Evolutionary conservation across 2,797 vertebrate species (phyloP), one percentile per base, ranked within the genome.

Genomic region (Odontamblyopus rebecca): DNA sequence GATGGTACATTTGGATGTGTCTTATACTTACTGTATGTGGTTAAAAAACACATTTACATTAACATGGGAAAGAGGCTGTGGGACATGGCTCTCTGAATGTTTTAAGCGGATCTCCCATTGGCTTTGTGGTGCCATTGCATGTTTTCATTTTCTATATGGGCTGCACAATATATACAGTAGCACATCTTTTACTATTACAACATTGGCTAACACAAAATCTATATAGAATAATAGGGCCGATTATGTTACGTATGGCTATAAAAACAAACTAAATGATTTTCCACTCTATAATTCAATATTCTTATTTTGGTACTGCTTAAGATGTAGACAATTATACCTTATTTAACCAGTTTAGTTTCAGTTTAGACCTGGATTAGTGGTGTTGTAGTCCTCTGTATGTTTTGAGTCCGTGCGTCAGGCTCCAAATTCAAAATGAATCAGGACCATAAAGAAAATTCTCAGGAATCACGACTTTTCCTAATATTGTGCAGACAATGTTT

Each of bases 41-140:
- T 77, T 77, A 30, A 29, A 81, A 61, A 56, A 35, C 61, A 41
- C 27, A 57, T 75, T 86, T 79, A 67, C 61, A 78, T 85, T 76
- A 51, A 70, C 48, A 70, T 74, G 77, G 68, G 51, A 62, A 71
- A 67, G 67, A 77, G 73, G 69, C 74, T 74, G 69, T 76, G 71
- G 77, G 51, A 78, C 78, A 75, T 72, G 67, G 71, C 70, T 72
- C 15, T 73, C 60, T 67, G 67, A 75, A 70, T 73, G 71, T 68
- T 84, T 78, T 67, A 35, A 79, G 27, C 11, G 79, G 81, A 89
- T 90, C 80, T 81, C 91, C 89, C 85, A 86, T 91, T 85, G 82
- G 80, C 85, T 84, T 88, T 79, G 82, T 89, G 91, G 91, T 77
- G 86, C 83, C 86, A 94, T 90, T 95, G 94, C 92, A 93, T 81